Conservation (phyloP, 2,113 vertebrate species). For the Scytalopus superciliaris region DNA sequence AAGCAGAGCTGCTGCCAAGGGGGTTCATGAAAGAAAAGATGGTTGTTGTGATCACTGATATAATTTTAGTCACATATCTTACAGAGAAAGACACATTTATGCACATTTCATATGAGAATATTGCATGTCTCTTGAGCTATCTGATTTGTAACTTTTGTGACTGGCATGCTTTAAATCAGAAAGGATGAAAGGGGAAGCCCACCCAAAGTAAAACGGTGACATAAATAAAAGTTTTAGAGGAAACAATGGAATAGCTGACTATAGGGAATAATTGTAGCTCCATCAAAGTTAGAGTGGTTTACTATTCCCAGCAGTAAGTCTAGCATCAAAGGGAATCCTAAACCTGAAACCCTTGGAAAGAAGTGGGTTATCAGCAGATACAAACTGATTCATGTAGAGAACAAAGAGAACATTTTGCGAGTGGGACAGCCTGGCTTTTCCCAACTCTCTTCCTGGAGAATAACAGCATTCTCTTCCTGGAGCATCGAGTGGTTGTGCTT, state of each 20-base stretch:
- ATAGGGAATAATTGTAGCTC: background rate
- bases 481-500: background rate
- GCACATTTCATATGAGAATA: background rate
- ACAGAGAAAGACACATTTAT: background rate
- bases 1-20: background rate
- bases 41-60: rapidly evolving
- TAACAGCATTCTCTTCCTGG: background rate
- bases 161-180: background rate
- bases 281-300: conserved; percentile 34
- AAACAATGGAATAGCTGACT: conserved; percentile 26
- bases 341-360: conserved; percentile 12
- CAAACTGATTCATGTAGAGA: conserved; percentile 23
- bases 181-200: background rate
- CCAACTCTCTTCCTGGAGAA: background rate
- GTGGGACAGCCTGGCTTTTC: background rate
- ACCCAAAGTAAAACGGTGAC: background rate
- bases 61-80: background rate
- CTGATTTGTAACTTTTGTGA: background rate
- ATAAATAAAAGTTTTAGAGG: background rate
- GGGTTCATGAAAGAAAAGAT: background rate
- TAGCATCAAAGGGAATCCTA: conserved; percentile 50
- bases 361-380: conserved; percentile 41
- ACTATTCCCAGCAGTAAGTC: conserved; percentile 23
- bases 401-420: background rate
- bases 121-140: background rate